phyloP scores from a whole-genome alignment of 2,113 vertebrate species.

The Myocastor coypus region DNA sequence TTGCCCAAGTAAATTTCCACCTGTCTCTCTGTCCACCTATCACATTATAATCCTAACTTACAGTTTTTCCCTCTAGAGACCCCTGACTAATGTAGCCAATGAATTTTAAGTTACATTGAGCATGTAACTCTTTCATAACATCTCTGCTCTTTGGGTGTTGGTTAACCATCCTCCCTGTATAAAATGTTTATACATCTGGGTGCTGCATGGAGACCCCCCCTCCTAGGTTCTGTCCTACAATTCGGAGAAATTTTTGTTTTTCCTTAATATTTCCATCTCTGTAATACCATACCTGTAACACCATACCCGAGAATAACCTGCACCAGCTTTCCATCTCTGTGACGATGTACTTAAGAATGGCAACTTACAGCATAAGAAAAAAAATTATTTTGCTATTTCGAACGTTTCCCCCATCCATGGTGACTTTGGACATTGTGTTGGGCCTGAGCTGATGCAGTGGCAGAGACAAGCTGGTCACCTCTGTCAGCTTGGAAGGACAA shows the following conservation, averaged over 20 bases:
- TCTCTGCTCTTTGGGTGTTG: neutral
- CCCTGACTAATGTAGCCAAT: neutral
- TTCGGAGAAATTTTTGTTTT: neutral
- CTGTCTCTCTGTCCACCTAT: neutral
- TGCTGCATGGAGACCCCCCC: rapidly evolving
- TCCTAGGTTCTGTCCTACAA: neutral
- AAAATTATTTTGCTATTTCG: neutral
- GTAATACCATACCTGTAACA: neutral
- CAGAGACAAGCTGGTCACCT: neutral
- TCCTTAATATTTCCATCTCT: no score
- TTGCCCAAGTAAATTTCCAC: neutral
- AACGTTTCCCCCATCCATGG: neutral
- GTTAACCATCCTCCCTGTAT: neutral
- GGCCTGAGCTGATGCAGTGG: no score
- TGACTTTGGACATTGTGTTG: neutral
- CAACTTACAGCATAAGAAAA: neutral
- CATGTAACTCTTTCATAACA: neutral
- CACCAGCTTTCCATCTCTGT: neutral
- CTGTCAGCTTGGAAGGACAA: neutral
- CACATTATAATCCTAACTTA: neutral
- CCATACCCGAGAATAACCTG: neutral
- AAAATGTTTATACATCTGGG: neutral
- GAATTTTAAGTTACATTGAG: neutral
- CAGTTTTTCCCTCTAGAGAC: neutral
- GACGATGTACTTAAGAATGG: neutral